Percentiles rank a stretch among this genome's conserved stretches.
Conservation (phyloP, 2,888 invertebrate genomes). For the Tribolium freemani region DNA sequence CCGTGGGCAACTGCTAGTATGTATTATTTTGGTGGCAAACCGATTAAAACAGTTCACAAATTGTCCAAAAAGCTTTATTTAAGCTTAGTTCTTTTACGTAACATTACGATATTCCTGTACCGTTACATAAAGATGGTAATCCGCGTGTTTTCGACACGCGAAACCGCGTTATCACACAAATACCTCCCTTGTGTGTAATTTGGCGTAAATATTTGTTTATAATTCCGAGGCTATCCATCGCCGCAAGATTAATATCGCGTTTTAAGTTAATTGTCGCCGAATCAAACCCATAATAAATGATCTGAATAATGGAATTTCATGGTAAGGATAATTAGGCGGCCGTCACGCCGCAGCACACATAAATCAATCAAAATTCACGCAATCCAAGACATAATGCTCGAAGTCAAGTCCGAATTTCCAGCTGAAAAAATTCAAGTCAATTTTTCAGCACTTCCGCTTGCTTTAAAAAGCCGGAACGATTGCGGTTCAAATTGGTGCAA, state of each 20-base stretch:
- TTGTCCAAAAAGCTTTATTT: too few relatives aligned
- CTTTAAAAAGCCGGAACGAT: constrained; percentile 55
- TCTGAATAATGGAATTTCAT: constrained; percentile 44
- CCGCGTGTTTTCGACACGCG: too few relatives aligned
- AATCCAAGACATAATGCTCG: constrained; percentile 1
- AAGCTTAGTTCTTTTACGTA: too few relatives aligned
- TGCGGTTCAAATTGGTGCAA: constrained; percentile 67
- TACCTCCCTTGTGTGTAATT: too few relatives aligned
- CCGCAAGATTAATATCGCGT: constrained; percentile 15
- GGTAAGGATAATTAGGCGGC: constrained; percentile 44
- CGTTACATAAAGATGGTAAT: too few relatives aligned
- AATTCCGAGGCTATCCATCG: neutral
- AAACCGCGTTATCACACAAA: too few relatives aligned
- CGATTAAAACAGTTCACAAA: too few relatives aligned
- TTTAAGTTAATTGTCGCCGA: constrained; percentile 22
- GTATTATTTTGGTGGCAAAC: too few relatives aligned
- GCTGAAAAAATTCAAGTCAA: constrained; percentile 47
- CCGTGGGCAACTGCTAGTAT: too few relatives aligned
- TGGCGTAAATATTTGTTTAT: neutral
- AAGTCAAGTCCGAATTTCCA: constrained; percentile 14
- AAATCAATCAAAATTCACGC: constrained; percentile 43
- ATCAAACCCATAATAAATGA: constrained; percentile 41
- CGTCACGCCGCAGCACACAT: constrained; percentile 16
- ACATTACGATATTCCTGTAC: too few relatives aligned
- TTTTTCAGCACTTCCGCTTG: constrained; percentile 54